Base-by-base conservation (phyloP, 2,888 invertebrate species). In the Perizoma flavofasciatum region DNA sequence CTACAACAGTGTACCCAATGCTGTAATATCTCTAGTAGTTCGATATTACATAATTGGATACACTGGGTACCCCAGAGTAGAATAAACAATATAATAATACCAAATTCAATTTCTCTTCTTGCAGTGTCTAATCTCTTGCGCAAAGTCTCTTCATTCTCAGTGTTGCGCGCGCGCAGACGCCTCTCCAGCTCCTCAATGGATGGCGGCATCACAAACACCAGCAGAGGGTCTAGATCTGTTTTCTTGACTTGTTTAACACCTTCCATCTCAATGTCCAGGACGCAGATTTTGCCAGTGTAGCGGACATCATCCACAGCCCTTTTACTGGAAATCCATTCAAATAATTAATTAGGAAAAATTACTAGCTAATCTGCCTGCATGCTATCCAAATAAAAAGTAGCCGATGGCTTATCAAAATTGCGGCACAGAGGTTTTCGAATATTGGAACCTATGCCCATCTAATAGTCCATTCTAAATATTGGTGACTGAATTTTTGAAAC, bases 191-290 rank as follows among this genome's bases (percentile, higher is more conserved):
- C 95, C 41, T 94, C 93, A 65, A 98, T 82, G 5, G 95, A 96
- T 5, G 98, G 99, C n/a, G 99, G 98, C 89, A 96, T 96, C 40
- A 99, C 94, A 83, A 98, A 98, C 32, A 99, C 95, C 67, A 96
- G 95, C 73, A 96, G 89, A 0, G 98, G 97, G 81, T 97, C 94
- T 7, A 99, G 89, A 76, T 96, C 94, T 32, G 96, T 96, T 58
- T 94, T 93, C 78, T 97, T 97, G 8, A 99, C 95, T 77, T 92
- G 92, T 73, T 97, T 96, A 0, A 99, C 98, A 22, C 99, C 99
- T 89, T 99, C 97, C 55, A 97, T 95, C 75, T 99, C 99, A 70
- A 99, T 97, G 81, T 99, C 99, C 68, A 99, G 88, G 1, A 99
- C 95, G 80, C 99, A 99, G 45, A 99, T 95, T 80, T 96, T 96